Evolutionary conservation across 1,140 invertebrate genomes (phyloP).

Genomic region (Temnothorax longispinosus): DNA sequence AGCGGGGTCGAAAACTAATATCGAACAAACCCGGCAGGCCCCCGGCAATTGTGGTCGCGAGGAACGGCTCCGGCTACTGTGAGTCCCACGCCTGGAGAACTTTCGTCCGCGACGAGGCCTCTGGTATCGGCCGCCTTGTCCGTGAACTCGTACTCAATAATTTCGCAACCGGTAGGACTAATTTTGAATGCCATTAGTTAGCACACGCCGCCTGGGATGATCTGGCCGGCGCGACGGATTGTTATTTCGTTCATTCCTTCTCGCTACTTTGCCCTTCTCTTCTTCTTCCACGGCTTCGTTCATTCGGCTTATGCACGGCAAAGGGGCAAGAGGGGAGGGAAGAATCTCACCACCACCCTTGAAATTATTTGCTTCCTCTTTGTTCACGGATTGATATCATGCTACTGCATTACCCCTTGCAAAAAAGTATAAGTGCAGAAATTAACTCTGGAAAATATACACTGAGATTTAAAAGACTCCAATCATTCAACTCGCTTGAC

Average conservation of each 20-base stretch:
- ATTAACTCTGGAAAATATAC: conserved; percentile 10
- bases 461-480: neutral
- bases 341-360: neutral
- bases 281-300: neutral
- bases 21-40: conserved; percentile 76
- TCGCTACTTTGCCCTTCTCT: conserved; percentile 5
- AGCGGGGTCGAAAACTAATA: conserved; percentile 83
- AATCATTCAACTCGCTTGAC: neutral
- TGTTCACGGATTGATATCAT: conserved; percentile 11
- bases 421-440: neutral
- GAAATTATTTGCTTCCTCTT: conserved; percentile 32
- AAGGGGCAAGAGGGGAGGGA: neutral
- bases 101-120: conserved; percentile 65
- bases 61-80: conserved; percentile 69
- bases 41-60: conserved; percentile 82
- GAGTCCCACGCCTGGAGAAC: conserved; percentile 58
- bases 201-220: conserved; percentile 78
- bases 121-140: neutral
- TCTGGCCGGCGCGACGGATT: conserved; percentile 70
- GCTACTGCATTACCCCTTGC: conserved; percentile 22
- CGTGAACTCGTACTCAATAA: conserved; percentile 76
- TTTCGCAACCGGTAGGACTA: conserved; percentile 79
- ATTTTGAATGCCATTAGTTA: conserved; percentile 85
- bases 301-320: conserved; percentile 2
- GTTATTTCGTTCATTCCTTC: conserved; percentile 77